phyloP scores from a whole-genome alignment of 1,140 invertebrate genomes.

The Drosophila ambigua region DNA sequence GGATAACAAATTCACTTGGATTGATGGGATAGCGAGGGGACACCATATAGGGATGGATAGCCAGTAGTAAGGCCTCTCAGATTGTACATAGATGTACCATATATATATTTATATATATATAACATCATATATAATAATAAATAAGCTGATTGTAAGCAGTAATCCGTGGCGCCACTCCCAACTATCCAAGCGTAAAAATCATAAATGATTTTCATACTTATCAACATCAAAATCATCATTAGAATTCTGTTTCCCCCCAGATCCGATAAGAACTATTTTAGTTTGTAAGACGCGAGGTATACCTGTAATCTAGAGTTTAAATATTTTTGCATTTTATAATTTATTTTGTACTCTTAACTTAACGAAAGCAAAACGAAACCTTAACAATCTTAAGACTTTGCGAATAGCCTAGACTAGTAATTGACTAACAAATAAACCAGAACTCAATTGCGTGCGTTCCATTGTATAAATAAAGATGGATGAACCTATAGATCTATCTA shows the following conservation, averaged over 20 bases:
- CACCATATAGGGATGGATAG: not conserved
- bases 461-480: conserved; percentile 38
- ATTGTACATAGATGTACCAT: conserved; percentile 20
- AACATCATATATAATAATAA: too few relatives aligned
- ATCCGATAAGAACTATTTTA: conserved; percentile 12
- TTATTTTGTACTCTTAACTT: conserved; percentile 68
- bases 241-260: too few relatives aligned
- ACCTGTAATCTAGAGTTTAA: conserved; percentile 38
- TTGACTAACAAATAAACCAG: conserved; percentile 68
- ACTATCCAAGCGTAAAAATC: not conserved
- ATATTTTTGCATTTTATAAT: conserved; percentile 71
- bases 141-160: too few relatives aligned
- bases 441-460: conserved; percentile 63
- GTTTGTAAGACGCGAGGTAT: conserved; percentile 30
- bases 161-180: not conserved
- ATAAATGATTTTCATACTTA: not conserved
- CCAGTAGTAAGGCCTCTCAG: conserved; percentile 21
- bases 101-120: not conserved
- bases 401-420: conserved; percentile 44
- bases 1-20: conserved; percentile 56
- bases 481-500: conserved; percentile 21
- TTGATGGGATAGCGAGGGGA: not conserved
- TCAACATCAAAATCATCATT: too few relatives aligned
- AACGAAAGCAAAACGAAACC: conserved; percentile 30
- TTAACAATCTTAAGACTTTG: conserved; percentile 71